These are phyloP conservation scores for Acleris laterana DNA, from an alignment of 2,888 invertebrate genomes.

Conservation along the genomic window DNA sequence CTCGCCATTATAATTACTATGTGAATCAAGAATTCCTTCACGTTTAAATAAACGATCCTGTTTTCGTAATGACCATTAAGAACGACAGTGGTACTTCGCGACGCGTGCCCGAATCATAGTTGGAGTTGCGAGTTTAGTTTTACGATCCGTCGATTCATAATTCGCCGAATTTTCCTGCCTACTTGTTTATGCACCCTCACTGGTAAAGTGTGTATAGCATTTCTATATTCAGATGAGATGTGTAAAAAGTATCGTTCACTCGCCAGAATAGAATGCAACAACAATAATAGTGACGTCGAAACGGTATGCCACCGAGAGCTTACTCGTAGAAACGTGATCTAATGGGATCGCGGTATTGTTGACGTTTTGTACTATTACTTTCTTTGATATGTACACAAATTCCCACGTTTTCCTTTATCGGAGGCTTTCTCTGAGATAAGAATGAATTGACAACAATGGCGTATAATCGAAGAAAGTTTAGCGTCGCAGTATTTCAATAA, in stretches of 20 bases:
- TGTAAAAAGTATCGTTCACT: conserved; percentile 14
- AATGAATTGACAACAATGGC: conserved; percentile 67
- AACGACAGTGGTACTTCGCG: conserved; percentile 34
- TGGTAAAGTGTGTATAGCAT: conserved; percentile 15
- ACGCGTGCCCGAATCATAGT: conserved; percentile 30
- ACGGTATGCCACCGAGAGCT: conserved; percentile 54
- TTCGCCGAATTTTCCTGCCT: conserved; percentile 3
- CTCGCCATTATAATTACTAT: conserved; percentile 43
- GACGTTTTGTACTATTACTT: conserved; percentile 62
- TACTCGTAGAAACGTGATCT: conserved; percentile 57
- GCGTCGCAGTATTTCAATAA: conserved; percentile 36
- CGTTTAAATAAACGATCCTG: conserved; percentile 36
- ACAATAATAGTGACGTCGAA: conserved; percentile 43
- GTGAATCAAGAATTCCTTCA: conserved; percentile 31
- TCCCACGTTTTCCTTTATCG: conserved; percentile 81
- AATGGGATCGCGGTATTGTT: conserved; percentile 61
- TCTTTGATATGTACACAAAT: conserved; percentile 57
- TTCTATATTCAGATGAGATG: conserved; percentile 13
- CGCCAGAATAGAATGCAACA: conserved; percentile 17
- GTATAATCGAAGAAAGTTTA: conserved; percentile 64
- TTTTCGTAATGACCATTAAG: conserved; percentile 37
- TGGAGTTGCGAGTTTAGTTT: not conserved
- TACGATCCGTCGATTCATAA: conserved; percentile 12
- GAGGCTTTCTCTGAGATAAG: conserved; percentile 76
- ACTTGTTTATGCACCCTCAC: conserved; percentile 31